Evolutionary conservation across 2,797 vertebrate genomes (phyloP), one percentile per base, ranked within the genome.

Genomic region (Micrastur ruficollis): DNA sequence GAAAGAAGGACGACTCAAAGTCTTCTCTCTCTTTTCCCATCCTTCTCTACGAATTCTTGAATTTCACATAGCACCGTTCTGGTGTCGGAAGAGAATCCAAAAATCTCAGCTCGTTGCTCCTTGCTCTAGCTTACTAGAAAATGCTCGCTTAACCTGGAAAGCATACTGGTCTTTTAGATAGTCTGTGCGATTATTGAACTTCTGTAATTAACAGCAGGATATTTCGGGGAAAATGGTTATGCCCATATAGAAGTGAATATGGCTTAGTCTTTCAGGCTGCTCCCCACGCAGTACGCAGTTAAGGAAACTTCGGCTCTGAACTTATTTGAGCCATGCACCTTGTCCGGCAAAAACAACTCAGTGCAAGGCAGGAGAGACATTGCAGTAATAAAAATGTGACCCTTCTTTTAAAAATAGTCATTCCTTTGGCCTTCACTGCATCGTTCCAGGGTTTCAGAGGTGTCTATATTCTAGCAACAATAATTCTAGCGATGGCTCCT

Each of bases 271-370:
- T 23, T 5, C 10, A 11, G 32, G 21, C 3, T 49, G 82, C 68
- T 74, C 47, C 49, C 12, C 47, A 16, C 1, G 2, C 26, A 5
- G 8, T 1, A 4, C 1, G 4, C 5, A 14, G 46, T 5, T 11
- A 14, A 18, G 55, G 75, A 10, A 31, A 25, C 9, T 21, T 34
- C 42, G 56, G 42, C 42, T 12, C 18, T 2, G 31, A 84, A 40
- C 21, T 50, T 2, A 1, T 10, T 5, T 12, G n/a, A 62, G 53
- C 75, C 23, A 1, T 0, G 16, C 76, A 12, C 62, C 83, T 20
- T 17, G 29, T 20, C 47, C 18, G 2, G 71, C 31, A 25, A 32
- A 32, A 13, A 26, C 49, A 19, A 22, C 71, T 1, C 16, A 6
- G 61, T 9, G 38, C 26, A 7, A 29, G 34, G 52, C 68, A 32